Evolutionary conservation across 2,888 invertebrate species (phyloP).

Genomic region (Zele albiditarsus): DNA sequence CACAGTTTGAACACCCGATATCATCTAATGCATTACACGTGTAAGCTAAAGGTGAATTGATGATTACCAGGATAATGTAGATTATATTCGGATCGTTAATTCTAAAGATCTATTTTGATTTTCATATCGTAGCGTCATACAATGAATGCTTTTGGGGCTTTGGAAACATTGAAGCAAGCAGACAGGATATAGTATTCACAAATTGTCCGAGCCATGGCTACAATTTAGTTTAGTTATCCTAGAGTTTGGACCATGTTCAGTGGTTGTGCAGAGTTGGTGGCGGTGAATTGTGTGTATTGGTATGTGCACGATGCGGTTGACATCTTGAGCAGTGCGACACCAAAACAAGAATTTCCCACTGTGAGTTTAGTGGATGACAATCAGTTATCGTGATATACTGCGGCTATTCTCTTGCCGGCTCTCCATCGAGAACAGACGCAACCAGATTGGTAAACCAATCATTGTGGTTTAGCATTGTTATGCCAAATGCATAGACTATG

Average conservation of each 20-base stretch:
- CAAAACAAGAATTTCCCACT: slow-evolving; percentile 14
- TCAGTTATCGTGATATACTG: slow-evolving; percentile 19
- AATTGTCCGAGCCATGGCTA: not conserved
- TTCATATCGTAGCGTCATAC: no score
- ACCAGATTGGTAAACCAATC: slow-evolving; percentile 27
- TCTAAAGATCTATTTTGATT: no score
- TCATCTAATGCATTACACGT: not conserved
- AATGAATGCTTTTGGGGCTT: no score
- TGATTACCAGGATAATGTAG: not conserved
- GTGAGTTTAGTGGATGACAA: slow-evolving; percentile 14
- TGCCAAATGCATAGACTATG: slow-evolving; percentile 2
- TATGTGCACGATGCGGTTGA: slow-evolving; percentile 7
- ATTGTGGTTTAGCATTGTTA: slow-evolving; percentile 24
- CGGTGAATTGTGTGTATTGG: not conserved
- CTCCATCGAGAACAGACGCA: slow-evolving; percentile 20
- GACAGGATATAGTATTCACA: not conserved
- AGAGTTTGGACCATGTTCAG: not conserved
- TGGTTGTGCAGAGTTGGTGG: not conserved
- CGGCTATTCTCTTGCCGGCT: not conserved
- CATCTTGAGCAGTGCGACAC: not conserved
- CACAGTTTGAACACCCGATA: not conserved
- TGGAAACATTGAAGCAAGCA: not conserved
- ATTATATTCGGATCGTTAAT: no score
- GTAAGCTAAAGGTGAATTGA: not conserved
- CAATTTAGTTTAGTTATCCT: not conserved